These are phyloP conservation scores for Lepidothrix coronata DNA, from an alignment of 2,113 vertebrate species.

Conservation along the genomic window DNA sequence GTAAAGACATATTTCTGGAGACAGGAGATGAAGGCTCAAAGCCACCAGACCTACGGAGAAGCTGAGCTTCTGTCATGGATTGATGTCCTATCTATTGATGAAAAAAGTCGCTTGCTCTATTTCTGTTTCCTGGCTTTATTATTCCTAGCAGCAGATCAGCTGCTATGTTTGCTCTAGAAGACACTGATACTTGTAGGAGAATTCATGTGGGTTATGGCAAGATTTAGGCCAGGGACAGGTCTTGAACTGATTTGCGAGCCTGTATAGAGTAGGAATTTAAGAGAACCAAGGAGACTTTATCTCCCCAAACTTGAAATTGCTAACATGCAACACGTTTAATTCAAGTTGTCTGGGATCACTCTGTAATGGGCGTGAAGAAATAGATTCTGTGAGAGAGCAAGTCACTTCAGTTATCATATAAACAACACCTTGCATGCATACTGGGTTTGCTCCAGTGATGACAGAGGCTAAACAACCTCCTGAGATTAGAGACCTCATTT, in stretches of 20 bases:
- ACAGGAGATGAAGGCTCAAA: background rate
- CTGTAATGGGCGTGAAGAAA: background rate
- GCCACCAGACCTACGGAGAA: background rate
- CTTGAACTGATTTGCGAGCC: background rate
- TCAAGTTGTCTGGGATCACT: background rate
- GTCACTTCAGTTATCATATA: background rate
- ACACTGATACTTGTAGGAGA: background rate
- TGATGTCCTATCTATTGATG: background rate
- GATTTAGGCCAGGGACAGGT: background rate
- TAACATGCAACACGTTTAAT: background rate
- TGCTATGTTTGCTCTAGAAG: background rate
- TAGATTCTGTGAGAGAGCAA: background rate
- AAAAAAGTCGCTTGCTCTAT: background rate
- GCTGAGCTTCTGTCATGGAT: background rate
- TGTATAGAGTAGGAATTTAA: background rate
- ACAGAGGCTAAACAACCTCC: background rate
- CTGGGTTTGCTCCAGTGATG: background rate
- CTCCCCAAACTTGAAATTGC: background rate
- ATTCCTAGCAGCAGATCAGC: background rate
- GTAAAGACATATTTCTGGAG: background rate
- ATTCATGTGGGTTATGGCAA: background rate
- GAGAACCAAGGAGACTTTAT: background rate
- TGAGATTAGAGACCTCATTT: background rate
- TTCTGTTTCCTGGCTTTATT: background rate
- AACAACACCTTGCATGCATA: background rate